Base-by-base conservation (phyloP, 2,888 invertebrate genomes). In the Apotomis capreana region DNA sequence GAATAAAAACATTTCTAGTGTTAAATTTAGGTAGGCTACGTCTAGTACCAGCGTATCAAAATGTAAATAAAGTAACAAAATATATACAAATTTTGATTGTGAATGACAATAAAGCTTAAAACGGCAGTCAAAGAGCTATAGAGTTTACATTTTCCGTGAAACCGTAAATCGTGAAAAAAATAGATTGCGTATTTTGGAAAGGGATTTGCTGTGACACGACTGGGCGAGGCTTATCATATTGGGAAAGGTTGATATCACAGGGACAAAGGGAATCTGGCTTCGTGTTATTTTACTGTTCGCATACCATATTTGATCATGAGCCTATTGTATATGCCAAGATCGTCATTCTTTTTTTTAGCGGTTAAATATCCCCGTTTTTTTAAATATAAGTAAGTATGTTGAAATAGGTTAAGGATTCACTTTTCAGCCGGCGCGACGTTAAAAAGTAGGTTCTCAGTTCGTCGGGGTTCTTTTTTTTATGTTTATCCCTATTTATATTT, bases 171-270 rank as follows among this genome's bases (percentile, higher is more conserved):
- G 26, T 26, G 73, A 75, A 76, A 78, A 86, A 85, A 86, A 85
- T 82, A 81, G 81, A 80, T 82, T 83, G 84, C 83, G 82, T 84
- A 76, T 81, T 81, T 81, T 81, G 82, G 77, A 80, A 82, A 83
- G 80, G 89, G 88, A 88, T 88, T 90, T 86, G 76, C 78, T 78
- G 83, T 87, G 87, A 87, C 88, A 85, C 78, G 83, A 77, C 82
- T 78, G 80, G 77, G 82, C 81, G 79, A 61, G 78, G 85, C 82
- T 89, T 89, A 89, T 86, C 82, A 80, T 83, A 87, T 85, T 84
- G 85, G 81, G 76, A 76, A 79, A 83, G 81, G 82, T 81, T 83
- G 75, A 78, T 76, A 76, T 72, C 75, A 73, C 59, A 3, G 40
- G 70, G 13, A 46, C 36, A 57, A 15, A 65, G 26, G 13, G 54